Evolutionary conservation across 2,888 invertebrate species (phyloP), one percentile per base, ranked within the genome.

Genomic region (Steromphala cineraria): DNA sequence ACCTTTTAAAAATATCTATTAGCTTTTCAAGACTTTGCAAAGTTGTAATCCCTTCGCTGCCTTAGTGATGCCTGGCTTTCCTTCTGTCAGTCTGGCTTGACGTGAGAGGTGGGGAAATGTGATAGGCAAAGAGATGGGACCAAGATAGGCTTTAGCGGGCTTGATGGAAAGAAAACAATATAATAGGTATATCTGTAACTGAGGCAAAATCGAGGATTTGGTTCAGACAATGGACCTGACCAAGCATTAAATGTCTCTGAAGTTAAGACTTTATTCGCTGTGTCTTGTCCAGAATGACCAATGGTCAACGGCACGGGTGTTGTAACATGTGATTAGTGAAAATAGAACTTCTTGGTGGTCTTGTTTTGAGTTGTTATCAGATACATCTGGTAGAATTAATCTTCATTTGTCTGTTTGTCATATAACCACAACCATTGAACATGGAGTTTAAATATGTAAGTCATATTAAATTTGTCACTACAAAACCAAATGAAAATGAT

Each of bases 21-120:
- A 71, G 71, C 71, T 71, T 71, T 71, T 40, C 71, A 71, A 71
- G 71, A 71, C 71, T 71, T 71, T 71, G 71, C 36, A 71, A 71
- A 71, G 71, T 71, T 71, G 71, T 71, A 71, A 71, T 71, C 71
- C 71, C 36, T 36, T 36, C 31, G 28, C 28, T 71, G 71, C 71
- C 71, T 36, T 36, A 19, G 36, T 40, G 71, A 36, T 71, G 71
- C 36, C 36, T 71, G 24, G 62, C 24, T 62, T 13, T 24, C 62
- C 62, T 62, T 62, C 62, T 62, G 62, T 62, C 62, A 28, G 15
- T 62, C 62, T 21, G 62, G n/a, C 28, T n/a, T 62, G 62, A 62
- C 62, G 17, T 36, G 36, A 36, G 19, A 40, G 36, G 71, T 71
- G 71, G 71, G 36, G 21, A 56, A 71, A 71, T n/a, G 36, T 31